A percentile compares a stretch with the other conserved stretches of the same genome.
Evolutionary conservation across 1,140 invertebrate genomes (phyloP).

Genomic region (Coptotermes formosanus): DNA sequence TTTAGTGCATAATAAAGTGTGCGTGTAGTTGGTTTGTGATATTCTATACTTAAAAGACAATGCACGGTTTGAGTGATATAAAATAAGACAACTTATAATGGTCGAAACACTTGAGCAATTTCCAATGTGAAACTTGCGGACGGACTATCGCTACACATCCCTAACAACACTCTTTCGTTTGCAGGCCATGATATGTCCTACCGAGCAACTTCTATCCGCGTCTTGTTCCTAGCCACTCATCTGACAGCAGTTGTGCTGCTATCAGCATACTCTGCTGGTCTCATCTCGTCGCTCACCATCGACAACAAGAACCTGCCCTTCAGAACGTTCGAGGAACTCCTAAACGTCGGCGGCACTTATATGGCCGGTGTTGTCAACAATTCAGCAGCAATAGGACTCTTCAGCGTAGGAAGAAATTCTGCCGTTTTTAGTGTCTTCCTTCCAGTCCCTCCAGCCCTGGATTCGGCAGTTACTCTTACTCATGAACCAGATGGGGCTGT

Average conservation of each 20-base stretch:
- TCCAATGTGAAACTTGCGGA: no score
- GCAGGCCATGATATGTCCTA: background rate
- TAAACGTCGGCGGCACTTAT: background rate
- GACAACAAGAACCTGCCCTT: background rate
- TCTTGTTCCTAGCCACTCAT: background rate
- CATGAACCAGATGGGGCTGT: no score
- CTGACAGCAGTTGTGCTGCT: background rate
- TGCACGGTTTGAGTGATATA: no score
- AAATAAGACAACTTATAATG: no score
- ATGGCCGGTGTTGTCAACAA: background rate
- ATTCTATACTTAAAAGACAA: no score
- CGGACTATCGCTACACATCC: no score
- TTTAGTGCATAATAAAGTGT: no score
- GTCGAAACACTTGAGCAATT: no score
- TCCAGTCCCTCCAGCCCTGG: no score
- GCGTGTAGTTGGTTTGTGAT: no score
- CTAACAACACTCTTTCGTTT: background rate
- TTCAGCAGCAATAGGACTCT: background rate
- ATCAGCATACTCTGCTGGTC: background rate
- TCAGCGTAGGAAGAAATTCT: background rate
- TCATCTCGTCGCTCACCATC: slow-evolving; percentile 14
- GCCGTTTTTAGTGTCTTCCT: no score
- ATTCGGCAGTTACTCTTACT: no score
- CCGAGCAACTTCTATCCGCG: background rate
- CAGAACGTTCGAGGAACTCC: background rate